Evolutionary conservation across 1,140 invertebrate genomes (phyloP).

Genomic region (Macrobrachium rosenbergii): DNA sequence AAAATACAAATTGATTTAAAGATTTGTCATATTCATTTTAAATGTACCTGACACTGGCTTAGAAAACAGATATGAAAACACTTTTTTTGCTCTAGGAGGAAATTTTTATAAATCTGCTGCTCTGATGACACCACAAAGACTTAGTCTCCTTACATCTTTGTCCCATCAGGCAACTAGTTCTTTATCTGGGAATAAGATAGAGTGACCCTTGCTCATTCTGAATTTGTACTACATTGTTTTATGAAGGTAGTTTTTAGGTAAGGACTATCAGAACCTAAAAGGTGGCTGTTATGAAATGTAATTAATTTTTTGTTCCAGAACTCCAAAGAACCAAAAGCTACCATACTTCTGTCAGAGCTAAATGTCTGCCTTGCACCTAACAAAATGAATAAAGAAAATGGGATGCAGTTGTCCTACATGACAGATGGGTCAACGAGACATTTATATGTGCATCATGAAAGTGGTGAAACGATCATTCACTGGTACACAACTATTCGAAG

Average conservation of each 20-base stretch:
- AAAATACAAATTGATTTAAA: too few species aligned
- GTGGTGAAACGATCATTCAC: slow-evolving; percentile 85
- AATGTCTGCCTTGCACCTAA: slow-evolving; percentile 88
- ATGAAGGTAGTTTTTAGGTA: neutral
- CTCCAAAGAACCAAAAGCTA: slow-evolving; percentile 84
- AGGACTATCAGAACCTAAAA: neutral
- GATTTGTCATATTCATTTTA: too few species aligned
- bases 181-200: too few species aligned
- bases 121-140: too few species aligned
- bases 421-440: slow-evolving; percentile 85
- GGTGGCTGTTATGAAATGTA: neutral
- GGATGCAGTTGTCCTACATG: slow-evolving; percentile 85
- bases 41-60: too few species aligned
- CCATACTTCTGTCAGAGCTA: slow-evolving; percentile 84
- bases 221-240: neutral
- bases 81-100: too few species aligned
- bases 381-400: slow-evolving; percentile 84
- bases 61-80: too few species aligned
- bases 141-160: too few species aligned
- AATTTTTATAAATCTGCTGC: too few species aligned
- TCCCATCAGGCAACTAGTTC: too few species aligned
- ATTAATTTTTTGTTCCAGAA: slow-evolving; percentile 67
- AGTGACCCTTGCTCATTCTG: too few species aligned
- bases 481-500: slow-evolving; percentile 92
- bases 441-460: slow-evolving; percentile 89